Evolutionary conservation across 2,888 invertebrate species (phyloP), one percentile per base, ranked within the genome.

Genomic region (Dichetophora obliterata): DNA sequence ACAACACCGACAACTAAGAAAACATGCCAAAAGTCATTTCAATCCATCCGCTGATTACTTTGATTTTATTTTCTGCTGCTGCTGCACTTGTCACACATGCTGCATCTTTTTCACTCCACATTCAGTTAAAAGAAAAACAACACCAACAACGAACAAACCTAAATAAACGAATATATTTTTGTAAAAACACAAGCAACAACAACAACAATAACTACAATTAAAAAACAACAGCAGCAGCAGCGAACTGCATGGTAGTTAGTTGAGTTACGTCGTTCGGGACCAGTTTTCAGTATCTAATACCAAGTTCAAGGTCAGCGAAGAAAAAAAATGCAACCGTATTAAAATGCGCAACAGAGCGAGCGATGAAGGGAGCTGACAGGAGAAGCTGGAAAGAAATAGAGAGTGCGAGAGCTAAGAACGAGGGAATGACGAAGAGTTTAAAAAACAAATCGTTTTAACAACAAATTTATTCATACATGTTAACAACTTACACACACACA

Each of bases 231-330:
- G 31, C 70, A 57, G 27, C 69, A 69, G 27, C 48, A 24, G 27
- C 68, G 27, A 24, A 50, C 16, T 57, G 34, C 61, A 72, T 72
- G 61, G 61, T 71, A 54, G 57, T 71, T 71, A 61, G 24, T 61
- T 72, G 61, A 72, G 72, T 72, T 61, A 72, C 61, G 72, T 37
- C 14, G 54, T 54, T 61, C n/a, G 74, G 66, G 52, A 74, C 74
- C 66, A 74, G 74, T 74, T 74, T 73, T 81, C 82, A 79, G 79
- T 81, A 82, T 81, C 81, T 82, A 82, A 82, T 82, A 82, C 80
- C 82, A 82, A 82, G 82, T 82, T 82, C 82, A 82, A 82, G 82
- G 82, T 81, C 80, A 81, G n/a, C 52, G 54, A 65, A 74, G 74
- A 80, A 78, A 79, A n/a, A 79, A 78, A 82, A 80, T 80, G 80